These are phyloP conservation scores for Drosophila bocki DNA, from an alignment of 1,140 invertebrate species.

Conservation along the genomic window DNA sequence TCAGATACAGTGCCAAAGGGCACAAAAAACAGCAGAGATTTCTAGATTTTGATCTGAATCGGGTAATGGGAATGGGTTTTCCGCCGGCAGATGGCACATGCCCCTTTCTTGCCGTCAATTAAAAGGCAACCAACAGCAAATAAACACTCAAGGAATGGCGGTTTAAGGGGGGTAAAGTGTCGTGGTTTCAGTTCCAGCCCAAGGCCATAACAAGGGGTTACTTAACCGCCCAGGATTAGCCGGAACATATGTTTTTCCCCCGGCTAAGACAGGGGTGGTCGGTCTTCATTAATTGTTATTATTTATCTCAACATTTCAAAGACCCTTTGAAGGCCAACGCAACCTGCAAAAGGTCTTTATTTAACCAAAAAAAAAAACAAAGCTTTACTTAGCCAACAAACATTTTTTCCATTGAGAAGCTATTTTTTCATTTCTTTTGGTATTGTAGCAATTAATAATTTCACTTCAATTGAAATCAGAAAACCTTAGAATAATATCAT, in stretches of 20 bases:
- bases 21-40: constrained; percentile 37
- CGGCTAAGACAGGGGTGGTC: constrained; percentile 61
- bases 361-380: background rate
- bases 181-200: constrained; percentile 26
- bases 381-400: background rate
- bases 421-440: no score
- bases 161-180: constrained; percentile 26
- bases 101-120: constrained; percentile 72
- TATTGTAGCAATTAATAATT: no score
- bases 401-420: background rate
- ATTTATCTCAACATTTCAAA: constrained; percentile 51
- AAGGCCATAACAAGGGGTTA: constrained; percentile 60
- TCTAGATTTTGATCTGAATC: constrained; percentile 9
- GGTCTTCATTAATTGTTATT: constrained; percentile 73
- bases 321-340: no score
- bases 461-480: no score
- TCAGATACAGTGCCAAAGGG: constrained; percentile 45
- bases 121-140: constrained; percentile 47
- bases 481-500: no score
- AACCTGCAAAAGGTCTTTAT: background rate
- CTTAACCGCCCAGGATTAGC: constrained; percentile 66
- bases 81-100: constrained; percentile 67
- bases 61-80: constrained; percentile 7
- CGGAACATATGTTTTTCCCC: constrained; percentile 62
- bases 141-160: constrained; percentile 56